Evolutionary conservation across 2,113 vertebrate species (phyloP), one percentile per base, ranked within the genome.

Genomic region (Osmerus eperlanus): DNA sequence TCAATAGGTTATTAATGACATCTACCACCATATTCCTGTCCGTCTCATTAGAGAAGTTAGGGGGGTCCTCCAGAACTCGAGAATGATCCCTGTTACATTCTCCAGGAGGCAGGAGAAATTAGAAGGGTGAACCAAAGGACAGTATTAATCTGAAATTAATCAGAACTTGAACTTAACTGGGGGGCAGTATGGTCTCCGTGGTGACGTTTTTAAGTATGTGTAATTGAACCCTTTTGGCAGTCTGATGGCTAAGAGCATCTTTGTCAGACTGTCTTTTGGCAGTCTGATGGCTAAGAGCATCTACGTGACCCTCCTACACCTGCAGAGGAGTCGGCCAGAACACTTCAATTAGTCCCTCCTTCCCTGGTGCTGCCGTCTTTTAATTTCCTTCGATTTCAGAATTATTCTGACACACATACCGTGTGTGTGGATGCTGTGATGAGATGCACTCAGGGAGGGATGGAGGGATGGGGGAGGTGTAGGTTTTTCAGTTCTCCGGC

Each of bases 121-220:
- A 84, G 76, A 88, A 19, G 28, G 76, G 71, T 73, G 71, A 85
- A 77, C 75, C 68, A 84, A 83, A 87, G 76, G 72, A 78, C 73
- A 81, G 75, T 21, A 83, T 81, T 80, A 83, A 85, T 88, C 78
- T 76, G 80, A 89, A 90, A 90, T 92, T 84, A 90, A 91, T 91
- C 87, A 86, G 75, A 52, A 70, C 70, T 75, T 83, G 70, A 85
- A 86, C 63, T 85, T 76, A 87, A 80, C 58, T 65, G 54, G 51
- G 65, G 68, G 80, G 78, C 65, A 73, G n/a, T 28, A 71, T 52
- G 32, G 77, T 67, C 62, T 74, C 68, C 19, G 68, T 71, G 66
- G 0, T 12, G 23, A 67, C 70, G 64, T 79, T 74, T 81, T 68
- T 67, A 83, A 74, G 72, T 51, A 71, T 73, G 59, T 80, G 74